Conservation (phyloP, 2,797 vertebrate species). For the Tamandua tetradactyla region DNA sequence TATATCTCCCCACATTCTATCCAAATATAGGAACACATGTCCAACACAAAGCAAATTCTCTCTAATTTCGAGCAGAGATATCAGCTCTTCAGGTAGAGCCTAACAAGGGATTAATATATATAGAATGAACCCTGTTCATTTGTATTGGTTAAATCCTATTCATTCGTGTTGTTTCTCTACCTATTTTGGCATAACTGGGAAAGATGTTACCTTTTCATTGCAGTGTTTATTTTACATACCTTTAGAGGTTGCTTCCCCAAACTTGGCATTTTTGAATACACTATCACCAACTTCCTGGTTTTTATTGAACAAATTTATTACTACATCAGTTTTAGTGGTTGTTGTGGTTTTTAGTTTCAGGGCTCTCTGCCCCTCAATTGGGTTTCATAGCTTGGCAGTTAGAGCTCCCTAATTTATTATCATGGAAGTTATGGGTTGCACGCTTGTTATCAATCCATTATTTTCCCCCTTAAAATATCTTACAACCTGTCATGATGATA, state of each 20-base stretch:
- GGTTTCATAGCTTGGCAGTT: conserved; percentile 27
- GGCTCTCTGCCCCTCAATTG: not conserved
- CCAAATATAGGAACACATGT: not conserved
- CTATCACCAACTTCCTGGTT: conserved; percentile 33
- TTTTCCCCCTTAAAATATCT: conserved; percentile 38
- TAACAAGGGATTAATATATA: not conserved
- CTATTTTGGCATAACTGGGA: not conserved
- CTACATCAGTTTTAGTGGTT: conserved; percentile 56
- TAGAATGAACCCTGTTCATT: not conserved
- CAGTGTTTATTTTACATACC: conserved; percentile 1
- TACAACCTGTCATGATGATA: conserved; percentile 43
- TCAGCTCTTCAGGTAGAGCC: not conserved
- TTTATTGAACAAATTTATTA: conserved; percentile 67
- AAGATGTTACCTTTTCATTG: not conserved
- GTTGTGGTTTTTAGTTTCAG: conserved; percentile 42
- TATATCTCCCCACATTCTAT: not conserved
- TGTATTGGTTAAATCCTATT: not conserved
- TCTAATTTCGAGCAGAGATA: not conserved
- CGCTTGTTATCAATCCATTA: conserved; percentile 50
- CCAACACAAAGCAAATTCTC: not conserved
- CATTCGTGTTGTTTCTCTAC: not conserved
- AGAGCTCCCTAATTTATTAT: conserved; percentile 56
- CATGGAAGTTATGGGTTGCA: conserved; percentile 47
- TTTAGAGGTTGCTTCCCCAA: conserved; percentile 1
- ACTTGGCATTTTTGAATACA: conserved; percentile 44